Evolutionary conservation across 2,888 invertebrate genomes (phyloP).

Genomic region (Lottia scabra): DNA sequence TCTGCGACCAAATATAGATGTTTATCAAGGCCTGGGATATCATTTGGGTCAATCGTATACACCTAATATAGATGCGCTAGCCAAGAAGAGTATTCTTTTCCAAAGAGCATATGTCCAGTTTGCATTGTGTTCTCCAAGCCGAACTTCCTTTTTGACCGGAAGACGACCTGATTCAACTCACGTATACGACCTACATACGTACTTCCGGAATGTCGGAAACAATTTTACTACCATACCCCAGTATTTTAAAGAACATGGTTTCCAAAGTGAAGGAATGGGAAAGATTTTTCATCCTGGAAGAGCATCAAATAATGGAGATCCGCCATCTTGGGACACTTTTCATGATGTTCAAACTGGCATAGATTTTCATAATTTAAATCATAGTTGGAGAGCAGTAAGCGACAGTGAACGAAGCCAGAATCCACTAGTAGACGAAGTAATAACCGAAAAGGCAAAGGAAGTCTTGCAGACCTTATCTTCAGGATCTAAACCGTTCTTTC

Average conservation of each 20-base stretch:
- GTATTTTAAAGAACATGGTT: conserved; percentile 39
- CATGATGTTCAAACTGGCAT: neutral
- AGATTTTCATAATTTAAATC: neutral
- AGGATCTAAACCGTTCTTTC: conserved; percentile 35
- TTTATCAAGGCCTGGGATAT: conserved; percentile 19
- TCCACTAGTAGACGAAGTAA: conserved; percentile 26
- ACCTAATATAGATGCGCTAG: conserved; percentile 29
- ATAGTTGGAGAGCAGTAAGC: neutral
- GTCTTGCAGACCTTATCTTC: conserved; percentile 17
- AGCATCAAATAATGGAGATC: conserved; percentile 7
- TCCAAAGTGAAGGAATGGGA: conserved; percentile 31
- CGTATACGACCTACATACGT: conserved; percentile 32
- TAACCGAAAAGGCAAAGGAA: conserved; percentile 22
- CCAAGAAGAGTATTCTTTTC: conserved; percentile 25
- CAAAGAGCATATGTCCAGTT: conserved; percentile 28
- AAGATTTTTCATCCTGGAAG: conserved; percentile 26
- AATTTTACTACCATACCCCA: conserved; percentile 42
- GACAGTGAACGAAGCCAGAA: conserved; percentile 28
- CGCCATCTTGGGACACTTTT: conserved; percentile 10
- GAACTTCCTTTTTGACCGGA: conserved; percentile 30
- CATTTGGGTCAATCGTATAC: conserved; percentile 19
- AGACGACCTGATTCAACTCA: conserved; percentile 39
- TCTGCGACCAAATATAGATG: conserved; percentile 29
- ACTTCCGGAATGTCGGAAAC: conserved; percentile 31
- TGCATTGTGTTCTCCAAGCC: conserved; percentile 23